Evolutionary conservation across 1,140 invertebrate species (phyloP).

Genomic region (Euura saliciscinereae): DNA sequence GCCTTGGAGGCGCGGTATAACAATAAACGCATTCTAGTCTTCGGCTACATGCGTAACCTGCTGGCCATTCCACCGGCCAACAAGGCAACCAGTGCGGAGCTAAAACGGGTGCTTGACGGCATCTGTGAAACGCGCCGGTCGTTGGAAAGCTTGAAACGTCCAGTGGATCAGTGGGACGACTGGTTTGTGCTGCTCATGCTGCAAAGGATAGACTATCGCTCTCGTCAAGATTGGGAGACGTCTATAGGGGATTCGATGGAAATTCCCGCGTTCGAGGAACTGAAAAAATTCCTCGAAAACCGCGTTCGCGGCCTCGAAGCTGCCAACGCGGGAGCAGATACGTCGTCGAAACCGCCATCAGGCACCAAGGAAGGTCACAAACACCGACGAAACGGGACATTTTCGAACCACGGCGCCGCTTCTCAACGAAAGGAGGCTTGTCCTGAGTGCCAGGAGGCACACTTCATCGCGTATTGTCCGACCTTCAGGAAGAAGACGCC

Average conservation of each 20-base stretch:
- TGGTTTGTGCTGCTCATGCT: constrained; percentile 27
- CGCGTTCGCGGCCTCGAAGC: not conserved
- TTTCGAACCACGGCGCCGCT: not conserved
- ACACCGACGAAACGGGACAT: not conserved
- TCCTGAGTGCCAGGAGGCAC: constrained; percentile 18
- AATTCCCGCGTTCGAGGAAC: not conserved
- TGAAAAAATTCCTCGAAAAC: constrained; percentile 23
- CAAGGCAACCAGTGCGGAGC: constrained; percentile 22
- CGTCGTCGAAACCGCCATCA: not conserved
- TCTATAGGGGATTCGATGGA: not conserved
- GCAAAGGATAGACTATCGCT: constrained; percentile 24
- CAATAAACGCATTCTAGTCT: constrained; percentile 25
- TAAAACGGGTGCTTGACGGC: constrained; percentile 21
- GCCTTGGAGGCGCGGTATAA: constrained; percentile 29
- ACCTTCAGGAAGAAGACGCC: constrained; percentile 17
- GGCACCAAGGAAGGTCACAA: not conserved
- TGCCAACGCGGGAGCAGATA: too few relatives aligned
- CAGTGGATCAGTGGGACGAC: constrained; percentile 27
- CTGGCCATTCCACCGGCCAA: constrained; percentile 25
- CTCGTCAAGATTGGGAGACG: constrained; percentile 27
- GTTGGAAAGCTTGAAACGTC: constrained; percentile 19
- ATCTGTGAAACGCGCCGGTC: constrained; percentile 26
- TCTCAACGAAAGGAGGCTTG: constrained; percentile 12
- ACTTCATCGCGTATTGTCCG: constrained; percentile 22
- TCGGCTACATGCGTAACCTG: constrained; percentile 28